Percentiles rank a stretch among this genome's conserved stretches.
Evolutionary conservation across 2,888 invertebrate genomes (phyloP).

Genomic region (Amphiduros pacificus): DNA sequence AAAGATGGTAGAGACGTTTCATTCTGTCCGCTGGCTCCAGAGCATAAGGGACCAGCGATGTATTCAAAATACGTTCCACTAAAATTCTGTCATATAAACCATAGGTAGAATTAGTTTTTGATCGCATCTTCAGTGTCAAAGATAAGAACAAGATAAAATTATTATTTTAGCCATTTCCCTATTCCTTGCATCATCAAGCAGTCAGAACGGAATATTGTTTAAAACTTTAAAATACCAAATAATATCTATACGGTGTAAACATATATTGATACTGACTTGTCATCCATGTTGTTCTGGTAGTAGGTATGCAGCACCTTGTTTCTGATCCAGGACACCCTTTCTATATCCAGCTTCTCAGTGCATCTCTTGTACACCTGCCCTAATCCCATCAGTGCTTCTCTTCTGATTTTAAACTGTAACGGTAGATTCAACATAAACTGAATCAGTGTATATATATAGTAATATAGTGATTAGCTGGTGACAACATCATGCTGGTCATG

Average conservation of each 20-base stretch:
- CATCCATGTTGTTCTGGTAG: conserved; percentile 82
- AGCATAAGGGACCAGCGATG: conserved; percentile 92
- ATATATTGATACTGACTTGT: conserved; percentile 69
- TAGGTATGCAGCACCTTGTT: conserved; percentile 92
- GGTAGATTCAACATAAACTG: too few species aligned
- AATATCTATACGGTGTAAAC: too few species aligned
- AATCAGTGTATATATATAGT: too few species aligned
- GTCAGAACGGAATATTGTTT: too few species aligned
- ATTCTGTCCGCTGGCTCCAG: conserved; percentile 83
- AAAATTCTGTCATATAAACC: conserved; percentile 67
- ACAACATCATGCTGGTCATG: too few species aligned
- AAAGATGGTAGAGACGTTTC: conserved; percentile 87
- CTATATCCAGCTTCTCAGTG: conserved; percentile 65
- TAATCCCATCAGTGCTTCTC: conserved; percentile 91
- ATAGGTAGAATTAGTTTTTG: too few species aligned
- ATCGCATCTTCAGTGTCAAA: too few species aligned
- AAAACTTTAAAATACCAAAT: too few species aligned
- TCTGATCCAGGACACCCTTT: conserved; percentile 80
- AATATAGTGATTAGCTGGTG: too few species aligned
- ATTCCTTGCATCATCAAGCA: too few species aligned
- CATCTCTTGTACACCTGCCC: conserved; percentile 88
- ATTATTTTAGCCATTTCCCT: too few species aligned
- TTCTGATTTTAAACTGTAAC: conserved; percentile 84
- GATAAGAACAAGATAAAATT: too few species aligned
- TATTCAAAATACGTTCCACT: conserved; percentile 90